These are phyloP conservation scores for Kryptolebias marmoratus DNA, from an alignment of 2,113 vertebrate species.

Conservation along the genomic window DNA sequence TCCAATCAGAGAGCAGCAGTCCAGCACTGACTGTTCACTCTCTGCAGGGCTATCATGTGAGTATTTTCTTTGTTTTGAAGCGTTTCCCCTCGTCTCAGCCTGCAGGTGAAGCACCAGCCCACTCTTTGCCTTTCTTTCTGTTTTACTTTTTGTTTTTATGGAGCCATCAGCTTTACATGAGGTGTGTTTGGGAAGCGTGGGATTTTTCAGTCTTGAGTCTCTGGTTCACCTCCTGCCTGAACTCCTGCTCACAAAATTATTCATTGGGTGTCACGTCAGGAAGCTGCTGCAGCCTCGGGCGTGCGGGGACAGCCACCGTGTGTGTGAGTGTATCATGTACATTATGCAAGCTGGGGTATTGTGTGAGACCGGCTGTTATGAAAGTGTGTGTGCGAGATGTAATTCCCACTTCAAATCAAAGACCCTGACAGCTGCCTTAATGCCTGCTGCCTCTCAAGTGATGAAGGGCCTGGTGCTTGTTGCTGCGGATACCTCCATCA, in stretches of 20 bases:
- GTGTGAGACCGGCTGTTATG: slow-evolving; percentile 59
- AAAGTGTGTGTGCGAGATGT: slow-evolving; percentile 52
- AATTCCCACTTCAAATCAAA: slow-evolving; percentile 79
- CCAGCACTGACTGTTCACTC: not conserved
- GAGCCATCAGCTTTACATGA: slow-evolving; percentile 45
- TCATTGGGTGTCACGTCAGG: slow-evolving; percentile 71
- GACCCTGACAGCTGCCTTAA: slow-evolving; percentile 78
- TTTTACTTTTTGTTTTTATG: slow-evolving; percentile 19
- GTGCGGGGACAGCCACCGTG: slow-evolving; percentile 48
- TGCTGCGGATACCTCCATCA: slow-evolving; percentile 60
- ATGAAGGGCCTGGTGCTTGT: slow-evolving; percentile 64
- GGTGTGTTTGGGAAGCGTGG: slow-evolving; percentile 62
- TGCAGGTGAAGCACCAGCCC: slow-evolving; percentile 36
- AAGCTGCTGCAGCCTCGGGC: slow-evolving; percentile 55
- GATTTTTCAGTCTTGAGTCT: slow-evolving; percentile 60
- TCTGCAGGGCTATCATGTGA: slow-evolving; percentile 4
- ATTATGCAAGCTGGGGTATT: slow-evolving; percentile 55
- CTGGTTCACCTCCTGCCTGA: slow-evolving; percentile 60
- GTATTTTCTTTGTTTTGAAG: slow-evolving; percentile 5
- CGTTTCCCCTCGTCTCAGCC: slow-evolving; percentile 22
- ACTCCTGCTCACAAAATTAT: slow-evolving; percentile 68
- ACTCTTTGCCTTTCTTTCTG: too few relatives aligned
- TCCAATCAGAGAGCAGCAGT: slow-evolving; percentile 5
- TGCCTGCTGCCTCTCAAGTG: slow-evolving; percentile 74
- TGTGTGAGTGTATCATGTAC: slow-evolving; percentile 36